Evolutionary conservation across 2,888 invertebrate species (phyloP).

Genomic region (Agrochola lychnidis): DNA sequence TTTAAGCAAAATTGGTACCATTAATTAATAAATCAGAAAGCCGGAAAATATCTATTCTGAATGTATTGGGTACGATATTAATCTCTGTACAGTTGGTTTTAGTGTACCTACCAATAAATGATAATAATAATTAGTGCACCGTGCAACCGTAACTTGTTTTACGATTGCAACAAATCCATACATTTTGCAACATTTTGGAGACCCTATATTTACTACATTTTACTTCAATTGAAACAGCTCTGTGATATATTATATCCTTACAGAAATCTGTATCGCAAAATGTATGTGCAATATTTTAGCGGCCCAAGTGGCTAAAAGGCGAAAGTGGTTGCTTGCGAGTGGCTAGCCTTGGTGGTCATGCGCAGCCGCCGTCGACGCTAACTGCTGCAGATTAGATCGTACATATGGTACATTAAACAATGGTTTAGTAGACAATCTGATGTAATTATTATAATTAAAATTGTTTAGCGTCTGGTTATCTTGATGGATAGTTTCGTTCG

Average conservation of each 20-base stretch:
- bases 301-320: conserved; percentile 73
- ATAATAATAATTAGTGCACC: conserved; percentile 40
- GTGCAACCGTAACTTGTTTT: conserved; percentile 32
- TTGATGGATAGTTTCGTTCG: conserved; percentile 14
- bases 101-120: conserved; percentile 38
- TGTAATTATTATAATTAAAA: conserved; percentile 43
- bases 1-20: not conserved
- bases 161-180: conserved; percentile 45
- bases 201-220: conserved; percentile 18
- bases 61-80: conserved; percentile 28
- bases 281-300: conserved; percentile 73
- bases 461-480: conserved; percentile 19
- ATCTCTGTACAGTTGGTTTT: conserved; percentile 35
- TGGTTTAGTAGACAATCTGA: conserved; percentile 42
- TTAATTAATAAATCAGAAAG: conserved; percentile 16
- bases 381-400: conserved; percentile 73
- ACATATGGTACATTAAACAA: conserved; percentile 55
- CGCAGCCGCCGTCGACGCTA: conserved; percentile 63
- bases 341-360: conserved; percentile 83
- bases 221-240: conserved; percentile 2
- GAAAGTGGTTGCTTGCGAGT: conserved; percentile 81
- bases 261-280: conserved; percentile 43
- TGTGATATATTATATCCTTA: conserved; percentile 12
- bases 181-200: conserved; percentile 41
- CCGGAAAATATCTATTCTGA: conserved; percentile 22